Conservation (phyloP, 1,140 invertebrate species). For the Brachionus sp. region DNA sequence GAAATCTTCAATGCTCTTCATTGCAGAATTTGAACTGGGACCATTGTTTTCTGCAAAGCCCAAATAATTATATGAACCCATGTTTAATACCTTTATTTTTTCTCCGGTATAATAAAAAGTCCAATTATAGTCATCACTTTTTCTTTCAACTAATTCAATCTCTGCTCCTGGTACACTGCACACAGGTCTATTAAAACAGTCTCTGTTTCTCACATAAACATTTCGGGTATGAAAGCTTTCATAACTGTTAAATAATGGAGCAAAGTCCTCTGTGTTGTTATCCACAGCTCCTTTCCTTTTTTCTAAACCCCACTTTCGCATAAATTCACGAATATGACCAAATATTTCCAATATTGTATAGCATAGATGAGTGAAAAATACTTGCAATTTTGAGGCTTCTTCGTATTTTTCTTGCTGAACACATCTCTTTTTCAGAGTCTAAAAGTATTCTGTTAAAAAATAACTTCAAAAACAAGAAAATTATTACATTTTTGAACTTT, state of each 20-base stretch:
- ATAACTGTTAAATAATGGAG: conserved; percentile 81
- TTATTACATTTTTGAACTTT: background rate
- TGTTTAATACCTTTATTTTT: conserved; percentile 61
- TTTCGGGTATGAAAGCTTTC: conserved; percentile 90
- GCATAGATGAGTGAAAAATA: conserved; percentile 16
- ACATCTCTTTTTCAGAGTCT: background rate
- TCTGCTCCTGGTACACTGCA: conserved; percentile 83
- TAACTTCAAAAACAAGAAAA: background rate
- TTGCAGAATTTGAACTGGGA: conserved; percentile 57
- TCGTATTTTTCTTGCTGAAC: background rate
- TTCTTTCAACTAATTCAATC: conserved; percentile 76
- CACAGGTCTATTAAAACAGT: conserved; percentile 91
- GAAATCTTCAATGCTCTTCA: conserved; percentile 53
- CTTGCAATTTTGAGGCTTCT: background rate
- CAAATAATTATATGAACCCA: conserved; percentile 65
- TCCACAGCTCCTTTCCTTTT: background rate
- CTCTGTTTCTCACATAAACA: conserved; percentile 80
- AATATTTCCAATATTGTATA: background rate
- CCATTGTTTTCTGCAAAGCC: conserved; percentile 63
- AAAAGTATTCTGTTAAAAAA: background rate
- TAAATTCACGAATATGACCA: background rate
- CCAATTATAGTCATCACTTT: conserved; percentile 76
- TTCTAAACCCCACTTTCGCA: background rate
- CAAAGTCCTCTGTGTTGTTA: conserved; percentile 68
- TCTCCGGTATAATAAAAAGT: conserved; percentile 50